Evolutionary conservation across 1,140 invertebrate genomes (phyloP).

Genomic region (Drosophila lacertosa): DNA sequence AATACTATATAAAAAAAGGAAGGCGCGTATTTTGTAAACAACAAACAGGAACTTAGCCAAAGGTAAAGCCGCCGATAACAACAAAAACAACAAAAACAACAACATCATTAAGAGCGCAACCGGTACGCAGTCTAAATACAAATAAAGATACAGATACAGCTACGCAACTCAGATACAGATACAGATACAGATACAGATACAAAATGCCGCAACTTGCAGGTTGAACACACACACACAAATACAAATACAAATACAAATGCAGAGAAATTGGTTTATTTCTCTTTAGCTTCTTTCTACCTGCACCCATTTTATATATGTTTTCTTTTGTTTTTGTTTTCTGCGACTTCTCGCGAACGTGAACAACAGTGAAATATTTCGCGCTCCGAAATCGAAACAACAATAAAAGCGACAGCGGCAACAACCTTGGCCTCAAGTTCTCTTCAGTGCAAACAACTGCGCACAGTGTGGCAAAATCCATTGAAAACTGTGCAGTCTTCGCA

Average conservation of each 20-base stretch:
- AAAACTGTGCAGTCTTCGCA: slow-evolving; percentile 16
- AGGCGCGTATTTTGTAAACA: slow-evolving; percentile 71
- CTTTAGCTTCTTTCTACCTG: slow-evolving; percentile 63
- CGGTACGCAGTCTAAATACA: slow-evolving; percentile 44
- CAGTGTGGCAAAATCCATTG: slow-evolving; percentile 59
- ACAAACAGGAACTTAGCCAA: slow-evolving; percentile 56
- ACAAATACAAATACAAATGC: slow-evolving; percentile 18
- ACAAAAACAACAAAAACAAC: slow-evolving; percentile 15
- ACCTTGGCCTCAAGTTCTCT: slow-evolving; percentile 63
- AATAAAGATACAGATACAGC: slow-evolving; percentile 7
- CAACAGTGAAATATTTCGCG: slow-evolving; percentile 32
- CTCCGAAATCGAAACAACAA: slow-evolving; percentile 15
- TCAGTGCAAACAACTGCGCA: slow-evolving; percentile 49
- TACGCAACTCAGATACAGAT: slow-evolving; percentile 25
- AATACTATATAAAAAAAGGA: slow-evolving; percentile 31
- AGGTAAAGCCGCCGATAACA: slow-evolving; percentile 40
- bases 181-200: slow-evolving; percentile 51
- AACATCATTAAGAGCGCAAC: slow-evolving; percentile 35
- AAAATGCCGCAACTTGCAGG: slow-evolving; percentile 75
- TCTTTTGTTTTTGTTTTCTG: too few species aligned
- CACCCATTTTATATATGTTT: slow-evolving; percentile 32
- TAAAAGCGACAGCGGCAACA: slow-evolving; percentile 43
- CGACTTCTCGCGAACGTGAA: slow-evolving; percentile 25
- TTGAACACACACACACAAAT: slow-evolving; percentile 45
- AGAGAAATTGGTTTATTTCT: slow-evolving; percentile 52